Evolutionary conservation across 1,140 invertebrate species (phyloP).

Genomic region (Megalopta genalis): DNA sequence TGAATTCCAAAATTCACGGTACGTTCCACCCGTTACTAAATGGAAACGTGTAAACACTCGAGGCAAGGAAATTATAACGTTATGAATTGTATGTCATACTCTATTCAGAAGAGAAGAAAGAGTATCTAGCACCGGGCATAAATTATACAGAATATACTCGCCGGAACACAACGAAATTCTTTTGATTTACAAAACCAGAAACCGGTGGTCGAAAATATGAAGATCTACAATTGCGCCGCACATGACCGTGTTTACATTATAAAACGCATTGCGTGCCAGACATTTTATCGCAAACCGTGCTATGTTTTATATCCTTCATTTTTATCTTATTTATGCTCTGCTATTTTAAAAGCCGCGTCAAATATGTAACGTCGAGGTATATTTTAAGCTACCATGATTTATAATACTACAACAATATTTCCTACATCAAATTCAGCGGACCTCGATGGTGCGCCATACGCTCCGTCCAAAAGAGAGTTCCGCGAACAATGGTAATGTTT

Average conservation of each 20-base stretch:
- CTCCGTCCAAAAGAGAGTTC: background rate
- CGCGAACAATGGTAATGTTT: background rate
- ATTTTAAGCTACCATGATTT: too few relatives aligned
- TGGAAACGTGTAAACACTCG: slow-evolving; percentile 28
- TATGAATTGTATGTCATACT: slow-evolving; percentile 18
- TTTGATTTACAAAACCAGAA: background rate
- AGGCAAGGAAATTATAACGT: slow-evolving; percentile 21
- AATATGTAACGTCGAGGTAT: too few relatives aligned
- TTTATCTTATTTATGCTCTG: too few relatives aligned
- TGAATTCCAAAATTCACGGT: slow-evolving; percentile 27
- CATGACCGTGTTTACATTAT: background rate
- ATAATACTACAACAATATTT: too few relatives aligned
- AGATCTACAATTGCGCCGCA: background rate
- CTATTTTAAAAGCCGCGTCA: too few relatives aligned
- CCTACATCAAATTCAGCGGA: too few relatives aligned
- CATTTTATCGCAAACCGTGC: too few relatives aligned
- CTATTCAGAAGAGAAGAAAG: slow-evolving; percentile 1
- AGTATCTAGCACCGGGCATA: background rate
- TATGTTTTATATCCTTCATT: too few relatives aligned
- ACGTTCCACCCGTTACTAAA: slow-evolving; percentile 15
- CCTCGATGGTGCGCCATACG: background rate
- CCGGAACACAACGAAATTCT: background rate
- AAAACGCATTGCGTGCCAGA: too few relatives aligned
- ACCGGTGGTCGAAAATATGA: background rate
- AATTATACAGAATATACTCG: background rate